phyloP scores from a whole-genome alignment of 2,888 invertebrate species.

The Leptopilina syphax region DNA sequence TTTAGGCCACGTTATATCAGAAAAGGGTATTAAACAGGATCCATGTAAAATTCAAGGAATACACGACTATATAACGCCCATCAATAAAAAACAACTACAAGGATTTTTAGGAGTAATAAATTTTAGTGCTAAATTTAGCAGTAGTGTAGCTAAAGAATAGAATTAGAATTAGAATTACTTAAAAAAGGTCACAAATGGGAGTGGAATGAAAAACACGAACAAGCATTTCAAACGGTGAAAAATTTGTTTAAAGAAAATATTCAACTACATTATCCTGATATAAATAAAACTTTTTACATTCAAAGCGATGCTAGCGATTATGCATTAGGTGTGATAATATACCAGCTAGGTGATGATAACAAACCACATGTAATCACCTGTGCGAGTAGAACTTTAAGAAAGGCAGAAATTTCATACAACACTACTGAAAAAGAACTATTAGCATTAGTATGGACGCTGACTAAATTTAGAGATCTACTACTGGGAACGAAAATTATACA shows the following conservation, averaged over 20 bases:
- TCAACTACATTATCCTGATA: constrained; percentile 25
- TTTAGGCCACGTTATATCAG: neutral
- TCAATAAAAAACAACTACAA: neutral
- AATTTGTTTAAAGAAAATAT: constrained; percentile 43
- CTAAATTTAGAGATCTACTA: constrained; percentile 43
- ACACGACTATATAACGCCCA: neutral
- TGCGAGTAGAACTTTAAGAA: constrained; percentile 54
- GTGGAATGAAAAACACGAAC: constrained; percentile 43
- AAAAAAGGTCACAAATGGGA: constrained; percentile 43
- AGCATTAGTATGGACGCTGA: constrained; percentile 44
- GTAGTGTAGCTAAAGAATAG: neutral
- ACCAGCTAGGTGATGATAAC: constrained; percentile 27
- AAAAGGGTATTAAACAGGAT: neutral
- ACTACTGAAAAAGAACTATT: constrained; percentile 48
- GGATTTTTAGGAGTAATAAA: neutral
- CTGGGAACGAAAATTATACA: constrained; percentile 55
- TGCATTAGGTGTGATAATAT: constrained; percentile 43
- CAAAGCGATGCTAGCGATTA: constrained; percentile 53
- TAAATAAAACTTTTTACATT: constrained; percentile 43
- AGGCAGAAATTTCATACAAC: constrained; percentile 44
- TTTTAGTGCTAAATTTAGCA: neutral
- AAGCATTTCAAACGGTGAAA: constrained; percentile 48
- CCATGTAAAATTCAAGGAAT: neutral
- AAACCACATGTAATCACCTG: constrained; percentile 52
- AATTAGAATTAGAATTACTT: constrained; percentile 47